Percentiles rank a stretch among this genome's conserved stretches.
phyloP scores from a whole-genome alignment of 2,888 invertebrate genomes.

The Megalurothrips usitatus region DNA sequence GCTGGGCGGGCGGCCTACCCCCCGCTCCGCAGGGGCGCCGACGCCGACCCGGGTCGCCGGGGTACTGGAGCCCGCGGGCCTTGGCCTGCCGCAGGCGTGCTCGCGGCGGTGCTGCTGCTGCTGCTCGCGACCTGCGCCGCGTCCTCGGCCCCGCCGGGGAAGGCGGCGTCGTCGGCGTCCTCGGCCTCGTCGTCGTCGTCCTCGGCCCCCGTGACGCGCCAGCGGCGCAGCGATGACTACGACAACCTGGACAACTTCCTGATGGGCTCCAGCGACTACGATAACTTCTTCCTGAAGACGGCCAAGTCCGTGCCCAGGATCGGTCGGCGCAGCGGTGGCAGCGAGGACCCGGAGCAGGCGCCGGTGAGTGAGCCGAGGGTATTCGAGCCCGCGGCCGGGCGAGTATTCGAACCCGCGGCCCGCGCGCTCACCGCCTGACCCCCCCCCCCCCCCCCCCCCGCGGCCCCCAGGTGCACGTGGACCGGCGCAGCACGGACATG shows the following conservation, averaged over 20 bases:
- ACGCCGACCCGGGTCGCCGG: neutral
- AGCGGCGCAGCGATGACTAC: conserved; percentile 11
- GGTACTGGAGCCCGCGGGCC: neutral
- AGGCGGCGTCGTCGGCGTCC: neutral
- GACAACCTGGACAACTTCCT: conserved; percentile 26
- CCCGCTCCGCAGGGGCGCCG: neutral
- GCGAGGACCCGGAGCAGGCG: neutral
- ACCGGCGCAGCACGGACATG: conserved; percentile 15
- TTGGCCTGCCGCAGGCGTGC: neutral
- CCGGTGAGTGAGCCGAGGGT: neutral
- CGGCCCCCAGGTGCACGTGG: neutral
- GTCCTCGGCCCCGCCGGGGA: neutral
- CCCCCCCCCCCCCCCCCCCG: too few relatives aligned
- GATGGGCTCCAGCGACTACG: conserved; percentile 24
- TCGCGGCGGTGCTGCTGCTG: neutral
- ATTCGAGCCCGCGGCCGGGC: too few relatives aligned
- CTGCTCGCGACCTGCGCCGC: neutral
- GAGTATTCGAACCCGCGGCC: neutral
- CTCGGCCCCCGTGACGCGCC: neutral
- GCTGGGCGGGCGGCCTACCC: conserved; percentile 2
- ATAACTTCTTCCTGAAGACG: conserved; percentile 30
- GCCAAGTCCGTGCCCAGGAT: conserved; percentile 30
- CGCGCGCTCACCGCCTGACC: neutral
- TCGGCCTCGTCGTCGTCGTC: neutral
- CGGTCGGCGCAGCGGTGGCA: conserved; percentile 14